A percentile compares a stretch with the other conserved stretches of the same genome.
Evolutionary conservation across 2,113 vertebrate species (phyloP).

Genomic region (Pedetes capensis): DNA sequence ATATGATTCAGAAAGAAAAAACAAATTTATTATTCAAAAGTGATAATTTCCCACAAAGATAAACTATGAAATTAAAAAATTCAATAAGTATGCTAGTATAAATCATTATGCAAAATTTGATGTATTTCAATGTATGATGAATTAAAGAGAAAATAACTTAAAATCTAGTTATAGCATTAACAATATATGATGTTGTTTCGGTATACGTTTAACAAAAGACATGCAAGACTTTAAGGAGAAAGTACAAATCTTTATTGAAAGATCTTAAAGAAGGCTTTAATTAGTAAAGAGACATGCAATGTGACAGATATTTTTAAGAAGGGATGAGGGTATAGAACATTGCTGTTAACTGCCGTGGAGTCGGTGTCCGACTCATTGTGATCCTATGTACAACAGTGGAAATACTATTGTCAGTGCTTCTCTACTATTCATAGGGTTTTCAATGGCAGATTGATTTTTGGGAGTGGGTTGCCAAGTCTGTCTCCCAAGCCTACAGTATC

Average conservation of each 20-base stretch:
- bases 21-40: not conserved
- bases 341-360: no score
- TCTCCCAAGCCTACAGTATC: no score
- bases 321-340: no score
- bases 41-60: not conserved
- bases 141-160: slow-evolving; percentile 10
- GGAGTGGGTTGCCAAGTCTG: no score
- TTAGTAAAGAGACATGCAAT: slow-evolving; percentile 8
- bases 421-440: no score
- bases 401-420: no score
- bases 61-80: not conserved
- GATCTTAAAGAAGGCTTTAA: not conserved
- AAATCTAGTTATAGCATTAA: slow-evolving; percentile 32
- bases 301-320: not conserved
- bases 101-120: slow-evolving; percentile 3
- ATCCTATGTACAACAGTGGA: no score
- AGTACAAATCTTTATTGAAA: not conserved
- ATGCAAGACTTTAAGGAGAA: not conserved
- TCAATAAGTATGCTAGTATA: not conserved
- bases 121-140: not conserved
- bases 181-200: slow-evolving; percentile 14
- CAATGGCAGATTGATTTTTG: no score
- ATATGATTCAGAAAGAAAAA: slow-evolving; percentile 1
- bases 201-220: no score
- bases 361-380: no score